These are phyloP conservation scores for Tetranychus piercei DNA, from an alignment of 2,888 invertebrate species.

Conservation along the genomic window DNA sequence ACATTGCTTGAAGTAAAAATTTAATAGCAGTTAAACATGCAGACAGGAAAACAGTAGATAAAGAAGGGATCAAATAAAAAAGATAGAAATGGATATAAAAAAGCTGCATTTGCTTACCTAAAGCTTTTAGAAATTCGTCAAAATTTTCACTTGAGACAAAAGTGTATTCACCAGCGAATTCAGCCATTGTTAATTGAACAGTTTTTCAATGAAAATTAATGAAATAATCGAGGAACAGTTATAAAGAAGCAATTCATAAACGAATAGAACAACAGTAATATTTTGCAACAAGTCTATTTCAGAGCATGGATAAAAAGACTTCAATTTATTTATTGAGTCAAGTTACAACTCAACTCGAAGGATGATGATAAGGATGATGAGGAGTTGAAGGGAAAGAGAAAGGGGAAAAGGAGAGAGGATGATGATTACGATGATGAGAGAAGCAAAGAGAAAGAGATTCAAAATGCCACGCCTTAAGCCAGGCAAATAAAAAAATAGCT, in stretches of 20 bases:
- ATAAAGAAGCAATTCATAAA: neutral
- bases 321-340: neutral
- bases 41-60: neutral
- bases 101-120: neutral
- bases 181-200: neutral
- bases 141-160: constrained; percentile 8
- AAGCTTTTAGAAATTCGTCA: constrained; percentile 8
- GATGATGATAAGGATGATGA: neutral
- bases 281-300: neutral
- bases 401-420: neutral
- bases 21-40: too few species aligned
- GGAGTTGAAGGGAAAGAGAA: neutral
- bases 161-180: neutral
- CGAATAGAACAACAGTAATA: neutral
- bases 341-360: neutral
- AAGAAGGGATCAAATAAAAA: neutral
- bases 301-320: neutral
- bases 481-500: too few species aligned
- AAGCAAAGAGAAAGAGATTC: neutral
- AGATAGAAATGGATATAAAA: neutral
- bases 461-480: neutral
- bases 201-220: neutral
- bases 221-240: neutral
- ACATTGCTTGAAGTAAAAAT: too few species aligned
- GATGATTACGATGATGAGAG: neutral